Evolutionary conservation across 2,797 vertebrate genomes (phyloP).

Genomic region (Cynodonichthys magdalenae): DNA sequence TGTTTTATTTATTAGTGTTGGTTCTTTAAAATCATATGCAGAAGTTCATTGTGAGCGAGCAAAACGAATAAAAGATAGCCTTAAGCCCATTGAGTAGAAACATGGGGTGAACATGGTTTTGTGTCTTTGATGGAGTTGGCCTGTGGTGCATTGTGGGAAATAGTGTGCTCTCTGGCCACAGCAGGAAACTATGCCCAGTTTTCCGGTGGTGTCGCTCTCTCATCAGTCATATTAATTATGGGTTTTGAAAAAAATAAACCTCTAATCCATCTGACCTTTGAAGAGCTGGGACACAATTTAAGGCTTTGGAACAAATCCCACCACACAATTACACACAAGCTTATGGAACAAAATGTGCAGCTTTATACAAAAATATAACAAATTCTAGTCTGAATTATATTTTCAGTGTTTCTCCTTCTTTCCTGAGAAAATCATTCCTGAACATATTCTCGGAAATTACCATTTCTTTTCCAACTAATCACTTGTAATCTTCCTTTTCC

Average conservation of each 20-base stretch:
- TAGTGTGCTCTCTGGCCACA: constrained; percentile 83
- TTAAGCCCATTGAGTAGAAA: constrained; percentile 75
- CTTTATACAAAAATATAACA: constrained; percentile 31
- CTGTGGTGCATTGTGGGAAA: constrained; percentile 85
- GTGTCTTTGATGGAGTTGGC: constrained; percentile 75
- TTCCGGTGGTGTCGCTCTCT: constrained; percentile 90
- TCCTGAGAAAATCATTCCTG: constrained; percentile 32
- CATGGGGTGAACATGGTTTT: constrained; percentile 74
- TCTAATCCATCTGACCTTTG: constrained; percentile 94
- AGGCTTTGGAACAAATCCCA: constrained; percentile 85
- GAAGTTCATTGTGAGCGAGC: constrained; percentile 54
- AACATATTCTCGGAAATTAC: constrained; percentile 44
- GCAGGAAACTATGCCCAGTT: constrained; percentile 86
- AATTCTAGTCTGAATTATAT: constrained; percentile 34
- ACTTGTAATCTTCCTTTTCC: constrained; percentile 46
- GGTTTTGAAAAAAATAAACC: constrained; percentile 86
- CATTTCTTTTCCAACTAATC: constrained; percentile 53
- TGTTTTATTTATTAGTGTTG: constrained; percentile 68
- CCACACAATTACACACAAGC: constrained; percentile 12
- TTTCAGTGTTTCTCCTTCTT: constrained; percentile 39
- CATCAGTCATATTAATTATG: constrained; percentile 97
- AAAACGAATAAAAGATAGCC: constrained; percentile 42
- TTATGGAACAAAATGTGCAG: constrained; percentile 23
- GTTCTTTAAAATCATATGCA: constrained; percentile 38
- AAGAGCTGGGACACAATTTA: constrained; percentile 90